Conservation (phyloP, 35 echinoderm and acorn worm species). For the Lytechinus pictus region DNA sequence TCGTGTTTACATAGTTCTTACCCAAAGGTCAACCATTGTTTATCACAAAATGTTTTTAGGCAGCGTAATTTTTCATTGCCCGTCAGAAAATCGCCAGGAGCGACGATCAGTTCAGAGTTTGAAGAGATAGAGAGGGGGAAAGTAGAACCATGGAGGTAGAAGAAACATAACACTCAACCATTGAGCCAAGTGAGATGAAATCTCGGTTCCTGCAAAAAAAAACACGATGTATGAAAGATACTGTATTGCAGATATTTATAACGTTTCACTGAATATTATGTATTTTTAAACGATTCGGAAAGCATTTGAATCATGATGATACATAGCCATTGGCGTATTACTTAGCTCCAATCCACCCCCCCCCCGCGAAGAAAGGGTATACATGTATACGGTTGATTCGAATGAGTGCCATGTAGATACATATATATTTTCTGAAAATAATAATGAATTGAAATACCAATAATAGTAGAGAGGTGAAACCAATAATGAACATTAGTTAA, state of each 20-base stretch:
- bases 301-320: not conserved
- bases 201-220: not conserved
- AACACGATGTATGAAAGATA: not conserved
- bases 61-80: conserved; percentile 45
- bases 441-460: too few relatives aligned
- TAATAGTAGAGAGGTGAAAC: too few relatives aligned
- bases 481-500: too few relatives aligned
- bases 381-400: too few relatives aligned
- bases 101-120: not conserved
- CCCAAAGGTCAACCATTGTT: conserved; percentile 28
- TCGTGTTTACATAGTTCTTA: conserved; percentile 32
- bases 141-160: too few relatives aligned
- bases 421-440: too few relatives aligned
- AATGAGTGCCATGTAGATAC: too few relatives aligned
- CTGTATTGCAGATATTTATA: not conserved
- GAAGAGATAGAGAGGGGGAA: not conserved
- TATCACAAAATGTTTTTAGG: conserved; percentile 32
- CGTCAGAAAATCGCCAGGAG: not conserved
- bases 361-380: too few relatives aligned
- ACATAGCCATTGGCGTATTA: too few relatives aligned
- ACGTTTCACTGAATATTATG: not conserved
- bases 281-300: not conserved
- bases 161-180: not conserved
- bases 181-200: not conserved
- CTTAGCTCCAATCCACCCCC: too few relatives aligned